Base-by-base conservation (phyloP, 2,888 invertebrate genomes). In the Emmelina monodactyla region DNA sequence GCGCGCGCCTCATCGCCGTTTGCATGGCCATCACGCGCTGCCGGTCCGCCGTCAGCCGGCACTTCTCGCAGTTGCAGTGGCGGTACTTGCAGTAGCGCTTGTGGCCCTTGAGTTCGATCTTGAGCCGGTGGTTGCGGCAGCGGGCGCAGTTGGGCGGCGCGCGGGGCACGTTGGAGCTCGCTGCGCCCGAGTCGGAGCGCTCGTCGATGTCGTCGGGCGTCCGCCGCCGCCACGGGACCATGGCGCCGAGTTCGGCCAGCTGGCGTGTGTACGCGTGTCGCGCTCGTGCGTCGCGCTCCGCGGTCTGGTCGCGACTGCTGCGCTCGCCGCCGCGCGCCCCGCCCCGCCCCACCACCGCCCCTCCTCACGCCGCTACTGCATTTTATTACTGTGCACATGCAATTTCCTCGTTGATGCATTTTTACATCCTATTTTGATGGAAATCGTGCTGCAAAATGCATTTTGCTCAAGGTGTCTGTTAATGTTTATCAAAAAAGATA, bases 121-220 rank as follows among this genome's bases (percentile, higher is more conserved):
- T 92, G 57, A 92, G 82, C n/a, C 89, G 86, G 71, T 96, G 96
- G 80, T 95, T 95, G 40, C 93, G 84, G 69, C 96, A 96, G 16
- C 94, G 87, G 30, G 94, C 94, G 69, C 95, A 96, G 73, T 93
- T 94, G 12, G 94, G 94, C 5, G 92, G 92, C 42, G 92, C 91
- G 39, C 93, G 85, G 11, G 91, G 87, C 31, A 84, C 83, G 37
- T 79, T 69, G 36, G 86, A 83, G 63, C 85, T 72, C 55, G 73
- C 72, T 40, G 78, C 71, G 45, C 79, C 78, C 5, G 73, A 72
- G 29, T 78, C 78, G 39, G 73, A 76, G 46, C 75, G 72, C 39
- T 78, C 73, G 45, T 78, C 75, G 60, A 75, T 72, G 44, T 75
- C 72, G 55, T 75, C 76, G 60, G 70, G 60, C 49, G 71, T 63